phyloP scores from a whole-genome alignment of 2,888 invertebrate species.

The Erpobdella octoculata region DNA sequence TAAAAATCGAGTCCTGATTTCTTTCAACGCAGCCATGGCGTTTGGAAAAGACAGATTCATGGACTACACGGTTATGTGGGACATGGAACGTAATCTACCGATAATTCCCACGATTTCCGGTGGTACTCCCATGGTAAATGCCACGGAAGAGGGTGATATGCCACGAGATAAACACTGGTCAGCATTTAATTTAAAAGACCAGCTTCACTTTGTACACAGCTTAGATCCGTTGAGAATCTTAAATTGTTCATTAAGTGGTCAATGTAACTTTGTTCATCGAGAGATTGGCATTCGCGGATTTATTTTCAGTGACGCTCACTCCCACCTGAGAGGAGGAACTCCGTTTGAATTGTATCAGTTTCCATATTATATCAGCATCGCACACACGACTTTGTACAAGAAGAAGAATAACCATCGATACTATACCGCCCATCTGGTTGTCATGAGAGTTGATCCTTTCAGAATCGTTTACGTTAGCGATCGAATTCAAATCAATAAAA shows the following conservation, averaged over 20 bases:
- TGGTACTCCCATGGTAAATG: slow-evolving; percentile 39
- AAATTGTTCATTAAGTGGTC: slow-evolving; percentile 36
- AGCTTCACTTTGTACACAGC: slow-evolving; percentile 40
- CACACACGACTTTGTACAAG: slow-evolving; percentile 41
- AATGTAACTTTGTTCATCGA: slow-evolving; percentile 37
- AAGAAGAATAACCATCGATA: slow-evolving; percentile 33
- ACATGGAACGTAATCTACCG: slow-evolving; percentile 36
- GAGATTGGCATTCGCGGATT: slow-evolving; percentile 34
- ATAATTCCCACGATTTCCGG: slow-evolving; percentile 39
- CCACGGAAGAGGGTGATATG: slow-evolving; percentile 38
- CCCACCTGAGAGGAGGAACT: slow-evolving; percentile 40
- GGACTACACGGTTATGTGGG: slow-evolving; percentile 40
- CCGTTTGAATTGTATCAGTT: slow-evolving; percentile 39
- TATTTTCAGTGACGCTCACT: slow-evolving; percentile 36
- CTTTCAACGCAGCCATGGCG: slow-evolving; percentile 40
- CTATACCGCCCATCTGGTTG: slow-evolving; percentile 39
- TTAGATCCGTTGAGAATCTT: slow-evolving; percentile 40
- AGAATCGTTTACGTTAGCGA: slow-evolving; percentile 40
- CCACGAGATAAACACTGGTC: slow-evolving; percentile 42
- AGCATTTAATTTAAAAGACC: slow-evolving; percentile 35
- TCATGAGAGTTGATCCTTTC: slow-evolving; percentile 37
- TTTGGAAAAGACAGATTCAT: slow-evolving; percentile 33
- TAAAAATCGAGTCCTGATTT: slow-evolving; percentile 35
- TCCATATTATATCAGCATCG: slow-evolving; percentile 40
- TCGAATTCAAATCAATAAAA: slow-evolving; percentile 36